Evolutionary conservation across 2,888 invertebrate genomes (phyloP).

Genomic region (Fragum fragum): DNA sequence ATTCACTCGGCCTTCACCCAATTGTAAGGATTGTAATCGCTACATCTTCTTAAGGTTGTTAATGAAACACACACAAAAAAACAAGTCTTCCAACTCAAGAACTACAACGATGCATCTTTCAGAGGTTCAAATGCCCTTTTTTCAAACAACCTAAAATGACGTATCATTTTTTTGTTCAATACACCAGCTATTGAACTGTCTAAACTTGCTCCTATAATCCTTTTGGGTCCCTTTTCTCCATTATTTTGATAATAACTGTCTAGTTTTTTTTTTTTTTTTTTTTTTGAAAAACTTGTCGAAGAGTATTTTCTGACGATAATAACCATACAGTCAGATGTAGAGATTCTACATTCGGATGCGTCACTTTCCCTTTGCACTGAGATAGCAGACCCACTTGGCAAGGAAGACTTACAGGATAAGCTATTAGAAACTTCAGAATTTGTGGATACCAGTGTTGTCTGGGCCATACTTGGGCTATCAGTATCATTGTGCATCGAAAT

Average conservation of each 20-base stretch:
- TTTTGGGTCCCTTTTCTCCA: conserved; percentile 31
- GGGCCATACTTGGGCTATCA: conserved; percentile 46
- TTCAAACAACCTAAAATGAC: not conserved
- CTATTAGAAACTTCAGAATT: conserved; percentile 36
- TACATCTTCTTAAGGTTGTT: conserved; percentile 40
- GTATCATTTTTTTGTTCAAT: conserved; percentile 39
- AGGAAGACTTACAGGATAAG: conserved; percentile 35
- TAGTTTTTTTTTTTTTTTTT: too few relatives aligned
- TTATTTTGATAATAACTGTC: conserved; percentile 9
- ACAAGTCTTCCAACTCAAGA: conserved; percentile 30
- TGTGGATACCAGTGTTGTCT: conserved; percentile 46
- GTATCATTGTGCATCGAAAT: conserved; percentile 41
- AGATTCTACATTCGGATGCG: conserved; percentile 9
- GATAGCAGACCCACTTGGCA: conserved; percentile 5
- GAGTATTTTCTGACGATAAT: conserved; percentile 45
- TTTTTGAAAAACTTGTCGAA: too few relatives aligned
- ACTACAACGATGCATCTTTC: conserved; percentile 22
- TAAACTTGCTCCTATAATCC: conserved; percentile 40
- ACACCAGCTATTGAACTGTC: conserved; percentile 42
- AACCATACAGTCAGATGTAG: conserved; percentile 43
- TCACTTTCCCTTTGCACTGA: too few relatives aligned
- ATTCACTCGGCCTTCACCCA: conserved; percentile 31
- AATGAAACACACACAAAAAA: conserved; percentile 42
- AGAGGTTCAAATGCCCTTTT: conserved; percentile 26
- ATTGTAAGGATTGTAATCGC: conserved; percentile 42